A percentile compares a stretch with the other conserved stretches of the same genome.
Evolutionary conservation across 2,888 invertebrate species (phyloP).

Genomic region (Melanchra persicariae): DNA sequence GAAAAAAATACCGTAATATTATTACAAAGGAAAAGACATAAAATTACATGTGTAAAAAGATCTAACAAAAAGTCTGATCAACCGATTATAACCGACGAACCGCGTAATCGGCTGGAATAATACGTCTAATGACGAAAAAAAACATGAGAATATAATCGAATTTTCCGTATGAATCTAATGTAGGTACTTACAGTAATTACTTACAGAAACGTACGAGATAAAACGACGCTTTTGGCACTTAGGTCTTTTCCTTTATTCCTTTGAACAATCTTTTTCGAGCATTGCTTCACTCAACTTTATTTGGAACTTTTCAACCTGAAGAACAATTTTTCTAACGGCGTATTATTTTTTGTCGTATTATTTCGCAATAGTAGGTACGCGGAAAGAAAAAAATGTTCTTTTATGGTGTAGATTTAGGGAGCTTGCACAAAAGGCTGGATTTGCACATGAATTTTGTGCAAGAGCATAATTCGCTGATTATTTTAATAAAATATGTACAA

Average conservation of each 20-base stretch:
- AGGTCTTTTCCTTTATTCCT: slow-evolving; percentile 73
- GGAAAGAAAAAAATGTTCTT: slow-evolving; percentile 19
- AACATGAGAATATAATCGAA: slow-evolving; percentile 39
- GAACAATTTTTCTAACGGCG: slow-evolving; percentile 24
- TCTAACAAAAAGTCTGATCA: not conserved
- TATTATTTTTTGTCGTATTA: slow-evolving; percentile 33
- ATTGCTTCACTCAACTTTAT: slow-evolving; percentile 56
- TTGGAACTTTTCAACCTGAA: slow-evolving; percentile 44
- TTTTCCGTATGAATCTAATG: slow-evolving; percentile 63
- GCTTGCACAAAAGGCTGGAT: slow-evolving; percentile 27
- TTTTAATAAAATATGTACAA: slow-evolving; percentile 2
- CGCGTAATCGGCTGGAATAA: slow-evolving; percentile 44
- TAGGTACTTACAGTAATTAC: slow-evolving; percentile 67
- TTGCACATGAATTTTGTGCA: slow-evolving; percentile 5
- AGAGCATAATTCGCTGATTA: not conserved
- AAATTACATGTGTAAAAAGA: slow-evolving; percentile 7
- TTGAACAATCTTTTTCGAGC: slow-evolving; percentile 60
- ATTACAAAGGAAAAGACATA: slow-evolving; percentile 30
- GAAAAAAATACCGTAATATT: not conserved
- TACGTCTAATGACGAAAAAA: slow-evolving; percentile 38
- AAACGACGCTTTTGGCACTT: slow-evolving; percentile 86
- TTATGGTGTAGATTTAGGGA: slow-evolving; percentile 28
- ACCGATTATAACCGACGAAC: slow-evolving; percentile 5
- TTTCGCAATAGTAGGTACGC: slow-evolving; percentile 37
- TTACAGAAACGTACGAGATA: slow-evolving; percentile 68